phyloP scores from a whole-genome alignment of 2,888 invertebrate species.

The Dryobota labecula region DNA sequence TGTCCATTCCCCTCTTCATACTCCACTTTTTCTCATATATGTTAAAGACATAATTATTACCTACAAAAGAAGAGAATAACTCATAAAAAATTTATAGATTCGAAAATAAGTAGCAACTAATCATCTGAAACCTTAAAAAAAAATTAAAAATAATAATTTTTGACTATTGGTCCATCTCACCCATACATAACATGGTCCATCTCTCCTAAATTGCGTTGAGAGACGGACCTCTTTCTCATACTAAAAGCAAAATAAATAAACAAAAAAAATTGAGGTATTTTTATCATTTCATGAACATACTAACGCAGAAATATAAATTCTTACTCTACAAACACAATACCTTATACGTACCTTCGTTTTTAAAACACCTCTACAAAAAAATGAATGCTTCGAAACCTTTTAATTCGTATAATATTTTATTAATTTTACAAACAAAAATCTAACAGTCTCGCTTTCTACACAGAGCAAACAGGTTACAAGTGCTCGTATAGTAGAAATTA shows the following conservation, averaged over 20 bases:
- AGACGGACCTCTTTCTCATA: conserved; percentile 10
- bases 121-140: conserved; percentile 1
- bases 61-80: no score
- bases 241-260: conserved; percentile 6
- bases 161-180: conserved; percentile 17
- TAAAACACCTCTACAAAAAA: not conserved
- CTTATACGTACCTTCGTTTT: conserved; percentile 8
- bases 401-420: no score
- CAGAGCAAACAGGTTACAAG: no score
- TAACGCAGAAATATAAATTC: conserved; percentile 10
- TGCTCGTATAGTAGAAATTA: no score
- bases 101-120: no score
- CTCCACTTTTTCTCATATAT: conserved; percentile 19
- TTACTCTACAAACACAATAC: conserved; percentile 1
- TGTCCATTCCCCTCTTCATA: conserved; percentile 9
- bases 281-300: conserved; percentile 9
- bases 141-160: not conserved
- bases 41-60: no score
- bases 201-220: conserved; percentile 16
- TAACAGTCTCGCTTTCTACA: no score
- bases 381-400: not conserved
- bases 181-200: conserved; percentile 18
- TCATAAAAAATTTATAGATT: no score
- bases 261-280: conserved; percentile 1
- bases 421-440: no score